A percentile compares a stretch with the other conserved stretches of the same genome.
These are phyloP conservation scores for Myotis pilosus DNA, from an alignment of 2,797 vertebrate genomes.

Conservation along the genomic window DNA sequence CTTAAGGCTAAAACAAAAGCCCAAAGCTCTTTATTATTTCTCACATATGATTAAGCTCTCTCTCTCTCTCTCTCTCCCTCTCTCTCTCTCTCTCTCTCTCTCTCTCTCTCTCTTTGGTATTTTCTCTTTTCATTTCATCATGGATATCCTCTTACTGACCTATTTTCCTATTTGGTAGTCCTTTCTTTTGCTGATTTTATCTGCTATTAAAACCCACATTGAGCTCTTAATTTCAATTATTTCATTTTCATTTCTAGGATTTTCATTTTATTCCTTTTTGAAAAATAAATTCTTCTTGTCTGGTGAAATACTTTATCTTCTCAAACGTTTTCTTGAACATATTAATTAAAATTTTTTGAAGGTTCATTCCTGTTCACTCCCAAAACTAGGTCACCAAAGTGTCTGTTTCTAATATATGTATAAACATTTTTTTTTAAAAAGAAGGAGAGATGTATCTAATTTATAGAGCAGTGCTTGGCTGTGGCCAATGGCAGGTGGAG, in stretches of 20 bases:
- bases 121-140: background rate
- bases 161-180: background rate
- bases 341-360: background rate
- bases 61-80: background rate
- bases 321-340: constrained; percentile 34
- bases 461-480: background rate
- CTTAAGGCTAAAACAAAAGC: background rate
- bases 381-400: background rate
- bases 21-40: background rate
- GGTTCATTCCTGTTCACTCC: background rate
- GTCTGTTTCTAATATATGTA: background rate
- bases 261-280: background rate
- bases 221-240: background rate
- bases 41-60: background rate
- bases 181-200: constrained; percentile 7
- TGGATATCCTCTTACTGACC: background rate
- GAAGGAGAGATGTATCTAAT: background rate
- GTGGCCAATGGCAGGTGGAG: background rate
- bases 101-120: background rate
- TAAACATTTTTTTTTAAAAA: background rate
- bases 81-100: too few species aligned
- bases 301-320: background rate
- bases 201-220: background rate
- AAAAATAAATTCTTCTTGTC: background rate
- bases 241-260: background rate